Percentiles rank a stretch among this genome's conserved stretches.
These are phyloP conservation scores for Clusia tigrina DNA, from an alignment of 2,888 invertebrate species.

Conservation along the genomic window DNA sequence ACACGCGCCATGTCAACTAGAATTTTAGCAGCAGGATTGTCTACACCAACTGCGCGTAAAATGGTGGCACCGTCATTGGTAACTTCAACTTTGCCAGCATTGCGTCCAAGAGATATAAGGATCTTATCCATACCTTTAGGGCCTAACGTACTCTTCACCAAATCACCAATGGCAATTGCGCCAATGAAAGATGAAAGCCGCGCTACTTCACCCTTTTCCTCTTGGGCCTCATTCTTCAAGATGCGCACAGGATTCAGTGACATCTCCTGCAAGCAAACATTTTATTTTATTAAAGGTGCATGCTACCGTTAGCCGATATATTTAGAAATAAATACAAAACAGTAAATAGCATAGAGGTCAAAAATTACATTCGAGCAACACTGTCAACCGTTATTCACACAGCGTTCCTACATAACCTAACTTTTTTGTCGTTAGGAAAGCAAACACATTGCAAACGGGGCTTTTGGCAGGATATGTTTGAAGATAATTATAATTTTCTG, in stretches of 20 bases:
- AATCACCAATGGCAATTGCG: slow-evolving; percentile 97
- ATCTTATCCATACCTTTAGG: slow-evolving; percentile 99
- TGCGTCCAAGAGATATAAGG: slow-evolving; percentile 80
- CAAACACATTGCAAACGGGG: neutral
- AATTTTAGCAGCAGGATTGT: slow-evolving; percentile 99
- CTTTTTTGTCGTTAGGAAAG: neutral
- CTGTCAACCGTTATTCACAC: neutral
- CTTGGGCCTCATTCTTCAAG: slow-evolving; percentile 94
- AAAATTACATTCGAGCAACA: too few species aligned
- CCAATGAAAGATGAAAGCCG: slow-evolving; percentile 98
- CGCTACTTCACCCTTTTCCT: slow-evolving; percentile 97
- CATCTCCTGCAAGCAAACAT: slow-evolving; percentile 70
- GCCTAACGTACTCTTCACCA: slow-evolving; percentile 97
- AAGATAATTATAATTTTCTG: too few species aligned
- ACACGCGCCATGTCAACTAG: slow-evolving; percentile 98
- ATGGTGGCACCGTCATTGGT: slow-evolving; percentile 99
- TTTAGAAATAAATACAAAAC: too few species aligned
- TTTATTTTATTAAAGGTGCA: too few species aligned
- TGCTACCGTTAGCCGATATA: too few species aligned
- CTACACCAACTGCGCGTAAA: slow-evolving; percentile 92
- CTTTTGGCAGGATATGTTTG: too few species aligned
- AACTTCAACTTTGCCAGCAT: slow-evolving; percentile 87
- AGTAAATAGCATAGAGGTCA: too few species aligned
- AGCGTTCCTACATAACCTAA: neutral
- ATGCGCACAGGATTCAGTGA: slow-evolving; percentile 94